These are phyloP conservation scores for Dendronephthya gigantea DNA, from an alignment of 64 coral and sea anemone genomes.

Conservation along the genomic window DNA sequence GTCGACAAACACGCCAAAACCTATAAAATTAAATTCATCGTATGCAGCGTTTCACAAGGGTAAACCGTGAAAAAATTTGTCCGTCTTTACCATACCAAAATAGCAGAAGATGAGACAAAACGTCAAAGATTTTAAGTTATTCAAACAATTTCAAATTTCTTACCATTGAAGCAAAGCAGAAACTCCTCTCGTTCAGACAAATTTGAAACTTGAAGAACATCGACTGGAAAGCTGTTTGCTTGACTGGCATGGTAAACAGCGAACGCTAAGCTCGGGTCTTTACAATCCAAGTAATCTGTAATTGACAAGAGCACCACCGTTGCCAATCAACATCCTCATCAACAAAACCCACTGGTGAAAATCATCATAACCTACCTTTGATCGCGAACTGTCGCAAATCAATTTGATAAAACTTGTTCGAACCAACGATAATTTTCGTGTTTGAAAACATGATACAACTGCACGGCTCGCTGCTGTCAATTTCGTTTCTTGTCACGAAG, in stretches of 20 bases:
- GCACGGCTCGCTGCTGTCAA: constrained; percentile 88
- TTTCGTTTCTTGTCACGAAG: constrained; percentile 84
- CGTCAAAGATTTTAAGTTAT: too few relatives aligned
- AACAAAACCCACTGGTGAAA: too few relatives aligned
- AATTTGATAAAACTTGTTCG: constrained; percentile 75
- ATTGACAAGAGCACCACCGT: background rate
- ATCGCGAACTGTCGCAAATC: constrained; percentile 72
- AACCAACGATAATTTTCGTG: constrained; percentile 63
- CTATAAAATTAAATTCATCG: constrained; percentile 25
- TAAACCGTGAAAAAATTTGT: too few relatives aligned
- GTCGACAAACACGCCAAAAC: constrained; percentile 92
- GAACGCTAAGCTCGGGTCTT: constrained; percentile 71
- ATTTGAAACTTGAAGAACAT: constrained; percentile 52
- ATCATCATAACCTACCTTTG: constrained; percentile 50
- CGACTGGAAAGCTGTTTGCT: constrained; percentile 87
- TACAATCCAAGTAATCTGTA: constrained; percentile 71
- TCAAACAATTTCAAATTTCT: background rate
- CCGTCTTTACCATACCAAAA: too few relatives aligned
- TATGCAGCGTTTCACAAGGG: background rate
- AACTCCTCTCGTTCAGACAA: constrained; percentile 54
- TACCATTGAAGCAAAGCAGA: constrained; percentile 92
- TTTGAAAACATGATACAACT: constrained; percentile 83
- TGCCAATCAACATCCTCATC: too few relatives aligned
- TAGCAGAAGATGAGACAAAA: too few relatives aligned
- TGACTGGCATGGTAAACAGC: constrained; percentile 82